A percentile compares a stretch with the other conserved stretches of the same genome.
Evolutionary conservation across 2,797 vertebrate genomes (phyloP).

Genomic region (Balearica regulorum): DNA sequence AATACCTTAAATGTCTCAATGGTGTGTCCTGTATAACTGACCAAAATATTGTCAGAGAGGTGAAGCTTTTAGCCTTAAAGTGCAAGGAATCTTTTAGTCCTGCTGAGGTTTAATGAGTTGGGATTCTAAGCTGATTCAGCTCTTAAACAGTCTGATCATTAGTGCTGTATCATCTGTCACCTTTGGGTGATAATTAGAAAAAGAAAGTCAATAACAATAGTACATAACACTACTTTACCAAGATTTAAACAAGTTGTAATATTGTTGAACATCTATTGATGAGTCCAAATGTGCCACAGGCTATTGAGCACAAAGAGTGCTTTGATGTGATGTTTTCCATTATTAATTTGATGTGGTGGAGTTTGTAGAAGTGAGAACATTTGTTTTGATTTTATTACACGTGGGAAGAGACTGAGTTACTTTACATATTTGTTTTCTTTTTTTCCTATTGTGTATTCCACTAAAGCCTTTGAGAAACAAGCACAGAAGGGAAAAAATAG

Average conservation of each 20-base stretch:
- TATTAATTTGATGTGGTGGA: constrained; percentile 77
- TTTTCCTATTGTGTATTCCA: not conserved
- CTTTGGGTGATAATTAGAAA: constrained; percentile 83
- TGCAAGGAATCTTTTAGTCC: constrained; percentile 36
- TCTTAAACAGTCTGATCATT: constrained; percentile 73
- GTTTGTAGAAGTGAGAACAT: constrained; percentile 66
- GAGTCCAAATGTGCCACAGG: constrained; percentile 76
- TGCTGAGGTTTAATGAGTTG: constrained; percentile 54
- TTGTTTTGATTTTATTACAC: constrained; percentile 67
- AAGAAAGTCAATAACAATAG: constrained; percentile 80
- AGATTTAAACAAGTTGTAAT: constrained; percentile 81
- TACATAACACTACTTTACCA: constrained; percentile 78
- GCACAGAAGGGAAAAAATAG: not conserved
- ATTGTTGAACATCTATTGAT: constrained; percentile 82
- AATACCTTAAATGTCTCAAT: not conserved
- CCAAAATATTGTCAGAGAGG: not conserved
- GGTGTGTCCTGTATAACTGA: not conserved
- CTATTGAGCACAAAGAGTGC: constrained; percentile 74
- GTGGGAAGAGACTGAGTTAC: constrained; percentile 6
- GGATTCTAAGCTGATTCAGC: constrained; percentile 67
- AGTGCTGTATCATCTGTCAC: constrained; percentile 78
- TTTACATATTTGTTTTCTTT: constrained; percentile 54
- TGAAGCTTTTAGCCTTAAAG: constrained; percentile 21
- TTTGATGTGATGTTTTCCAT: constrained; percentile 75
- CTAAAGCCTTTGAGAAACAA: not conserved